phyloP scores from a whole-genome alignment of 92 coral and sea anemone species.

The Paramuricea clavata region DNA sequence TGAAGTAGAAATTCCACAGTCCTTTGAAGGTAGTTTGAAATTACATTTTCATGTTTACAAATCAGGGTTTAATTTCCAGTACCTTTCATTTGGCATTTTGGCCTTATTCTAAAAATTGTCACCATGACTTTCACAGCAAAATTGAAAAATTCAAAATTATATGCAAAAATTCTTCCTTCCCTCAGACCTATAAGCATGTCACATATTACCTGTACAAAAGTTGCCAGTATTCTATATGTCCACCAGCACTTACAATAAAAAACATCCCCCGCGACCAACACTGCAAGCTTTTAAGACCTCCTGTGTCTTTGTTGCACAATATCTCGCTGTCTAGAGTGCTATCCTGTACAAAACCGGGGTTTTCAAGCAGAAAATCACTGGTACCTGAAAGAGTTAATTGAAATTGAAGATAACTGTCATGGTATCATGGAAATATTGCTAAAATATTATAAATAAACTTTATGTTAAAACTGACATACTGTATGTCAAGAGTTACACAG shows the following conservation, averaged over 20 bases:
- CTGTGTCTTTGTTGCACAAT: neutral
- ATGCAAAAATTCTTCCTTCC: too few species aligned
- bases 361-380: neutral
- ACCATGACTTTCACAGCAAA: too few species aligned
- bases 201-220: neutral
- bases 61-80: too few species aligned
- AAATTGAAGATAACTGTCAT: too few species aligned
- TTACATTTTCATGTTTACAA: too few species aligned
- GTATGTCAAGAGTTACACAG: neutral
- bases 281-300: neutral
- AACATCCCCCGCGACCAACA: slow-evolving; percentile 4
- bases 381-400: neutral
- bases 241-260: slow-evolving; percentile 5
- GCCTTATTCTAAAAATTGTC: too few species aligned
- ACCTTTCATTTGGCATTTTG: too few species aligned
- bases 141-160: too few species aligned
- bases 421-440: neutral
- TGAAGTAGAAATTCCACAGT: too few species aligned
- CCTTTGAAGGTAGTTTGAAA: too few species aligned
- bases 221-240: slow-evolving; percentile 1
- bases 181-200: neutral
- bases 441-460: too few species aligned
- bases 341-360: neutral
- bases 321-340: neutral
- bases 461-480: too few species aligned